These are phyloP conservation scores for Gallinago jamesoni DNA, from an alignment of 2,113 vertebrate species.

Conservation along the genomic window DNA sequence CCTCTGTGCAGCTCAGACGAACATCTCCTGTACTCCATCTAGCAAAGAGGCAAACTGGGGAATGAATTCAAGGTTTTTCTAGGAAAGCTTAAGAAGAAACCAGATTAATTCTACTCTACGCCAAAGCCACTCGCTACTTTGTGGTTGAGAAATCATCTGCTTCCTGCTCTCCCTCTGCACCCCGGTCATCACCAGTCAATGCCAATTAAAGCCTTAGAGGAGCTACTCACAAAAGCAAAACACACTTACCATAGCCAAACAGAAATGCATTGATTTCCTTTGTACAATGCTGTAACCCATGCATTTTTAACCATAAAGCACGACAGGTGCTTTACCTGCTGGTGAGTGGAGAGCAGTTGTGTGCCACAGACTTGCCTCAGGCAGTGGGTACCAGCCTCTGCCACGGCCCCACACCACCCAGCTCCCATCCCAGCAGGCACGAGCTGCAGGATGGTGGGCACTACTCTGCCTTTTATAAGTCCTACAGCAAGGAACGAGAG, in stretches of 20 bases:
- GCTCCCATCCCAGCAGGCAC: neutral
- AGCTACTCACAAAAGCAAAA: neutral
- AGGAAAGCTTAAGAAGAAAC: neutral
- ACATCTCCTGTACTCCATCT: neutral
- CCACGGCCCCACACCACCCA: fast-evolving
- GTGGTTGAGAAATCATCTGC: neutral
- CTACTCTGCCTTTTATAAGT: neutral
- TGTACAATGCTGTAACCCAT: neutral
- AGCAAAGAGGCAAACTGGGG: neutral
- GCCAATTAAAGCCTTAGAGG: neutral
- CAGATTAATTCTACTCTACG: neutral
- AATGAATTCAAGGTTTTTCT: neutral
- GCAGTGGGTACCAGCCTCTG: neutral
- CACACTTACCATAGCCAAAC: neutral
- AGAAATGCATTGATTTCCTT: neutral
- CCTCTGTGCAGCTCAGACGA: neutral
- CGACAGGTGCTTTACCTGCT: neutral
- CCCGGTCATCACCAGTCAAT: neutral
- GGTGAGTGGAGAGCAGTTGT: neutral
- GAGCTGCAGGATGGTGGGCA: neutral
- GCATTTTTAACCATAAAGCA: neutral
- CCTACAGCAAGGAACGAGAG: neutral
- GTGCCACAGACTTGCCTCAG: fast-evolving
- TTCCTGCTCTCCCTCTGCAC: neutral
- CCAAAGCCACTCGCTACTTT: neutral